These are phyloP conservation scores for Hyles euphorbiae DNA, from an alignment of 1,140 invertebrate genomes.

Conservation along the genomic window DNA sequence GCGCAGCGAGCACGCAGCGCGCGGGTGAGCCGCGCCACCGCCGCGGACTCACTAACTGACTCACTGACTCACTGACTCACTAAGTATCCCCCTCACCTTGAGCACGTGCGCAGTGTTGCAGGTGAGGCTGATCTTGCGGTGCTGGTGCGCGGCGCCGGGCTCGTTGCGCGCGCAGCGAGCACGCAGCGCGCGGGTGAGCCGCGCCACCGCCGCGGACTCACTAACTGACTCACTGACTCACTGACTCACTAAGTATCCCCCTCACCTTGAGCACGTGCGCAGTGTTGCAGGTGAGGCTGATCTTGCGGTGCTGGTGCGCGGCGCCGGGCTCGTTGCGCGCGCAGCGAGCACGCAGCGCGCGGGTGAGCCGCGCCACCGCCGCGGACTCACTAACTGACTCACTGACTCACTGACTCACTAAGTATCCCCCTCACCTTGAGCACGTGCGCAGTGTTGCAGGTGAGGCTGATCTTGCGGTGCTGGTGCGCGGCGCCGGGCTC, in stretches of 20 bases:
- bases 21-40: conserved; percentile 46
- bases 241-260: neutral
- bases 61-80: too few relatives aligned
- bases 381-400: conserved; percentile 35
- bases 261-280: conserved; percentile 35
- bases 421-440: conserved; percentile 22
- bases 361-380: conserved; percentile 43
- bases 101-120: conserved; percentile 66
- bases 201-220: conserved; percentile 28
- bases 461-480: conserved; percentile 66
- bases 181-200: conserved; percentile 60
- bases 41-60: conserved; percentile 33
- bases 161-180: conserved; percentile 48
- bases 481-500: conserved; percentile 33
- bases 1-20: conserved; percentile 50
- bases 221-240: too few relatives aligned
- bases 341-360: conserved; percentile 52
- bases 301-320: conserved; percentile 42
- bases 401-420: neutral
- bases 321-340: conserved; percentile 42
- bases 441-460: conserved; percentile 70
- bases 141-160: conserved; percentile 26
- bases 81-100: conserved; percentile 21
- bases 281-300: conserved; percentile 76
- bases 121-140: conserved; percentile 71